Evolutionary conservation across 1,140 invertebrate species (phyloP).

Genomic region (Listronotus bonariensis): DNA sequence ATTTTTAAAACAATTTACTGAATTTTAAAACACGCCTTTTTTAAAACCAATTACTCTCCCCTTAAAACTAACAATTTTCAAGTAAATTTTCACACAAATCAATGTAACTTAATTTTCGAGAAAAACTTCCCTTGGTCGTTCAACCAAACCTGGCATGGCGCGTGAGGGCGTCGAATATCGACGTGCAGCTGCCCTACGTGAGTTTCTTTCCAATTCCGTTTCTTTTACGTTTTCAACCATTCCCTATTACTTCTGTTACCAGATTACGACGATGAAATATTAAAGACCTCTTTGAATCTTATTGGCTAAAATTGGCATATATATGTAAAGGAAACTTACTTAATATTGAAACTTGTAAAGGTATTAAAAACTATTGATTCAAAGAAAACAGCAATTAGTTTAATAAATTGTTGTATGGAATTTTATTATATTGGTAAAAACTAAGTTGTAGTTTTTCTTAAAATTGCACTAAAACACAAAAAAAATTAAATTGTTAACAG

Average conservation of each 20-base stretch:
- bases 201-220: slow-evolving; percentile 11
- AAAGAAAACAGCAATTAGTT: too few species aligned
- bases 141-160: slow-evolving; percentile 12
- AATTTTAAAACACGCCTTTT: too few species aligned
- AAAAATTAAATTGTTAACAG: too few species aligned
- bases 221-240: slow-evolving; percentile 15
- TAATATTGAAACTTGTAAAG: too few species aligned
- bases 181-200: slow-evolving; percentile 16
- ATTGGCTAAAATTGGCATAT: background rate
- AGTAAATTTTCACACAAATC: slow-evolving; percentile 13
- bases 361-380: too few species aligned
- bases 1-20: too few species aligned
- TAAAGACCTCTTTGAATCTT: slow-evolving; percentile 1
- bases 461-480: too few species aligned
- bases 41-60: too few species aligned
- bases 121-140: slow-evolving; percentile 20
- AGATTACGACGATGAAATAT: slow-evolving; percentile 8
- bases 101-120: slow-evolving; percentile 15
- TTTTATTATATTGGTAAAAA: too few species aligned
- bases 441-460: too few species aligned
- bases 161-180: slow-evolving; percentile 19
- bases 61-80: background rate
- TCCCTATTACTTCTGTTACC: slow-evolving; percentile 17
- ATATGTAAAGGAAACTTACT: background rate
- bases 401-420: too few species aligned